Base-by-base conservation (phyloP, 2,888 invertebrate species). In the Megamerina dolium region DNA sequence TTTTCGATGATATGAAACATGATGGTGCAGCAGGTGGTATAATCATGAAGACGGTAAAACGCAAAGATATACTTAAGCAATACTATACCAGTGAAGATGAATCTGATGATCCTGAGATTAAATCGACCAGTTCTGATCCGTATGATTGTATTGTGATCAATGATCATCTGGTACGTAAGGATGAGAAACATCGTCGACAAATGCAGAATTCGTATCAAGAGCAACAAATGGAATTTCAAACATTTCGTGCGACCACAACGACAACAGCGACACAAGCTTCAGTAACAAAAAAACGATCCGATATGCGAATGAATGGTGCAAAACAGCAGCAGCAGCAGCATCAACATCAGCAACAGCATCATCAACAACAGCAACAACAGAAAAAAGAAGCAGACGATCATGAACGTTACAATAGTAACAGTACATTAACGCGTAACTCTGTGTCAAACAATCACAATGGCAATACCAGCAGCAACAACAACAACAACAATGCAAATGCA, bases 71-170 rank as follows among this genome's bases (percentile, higher is more conserved):
- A 54, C 69, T 84, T 20, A 83, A 83, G 59, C 82, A 81, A 66
- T 84, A 84, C 63, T 79, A 80, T 48, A 75, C 73, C 37, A 75
- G 76, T 58, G 76, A 75, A 50, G 79, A 80, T 49, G 82, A 82
- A 60, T 80, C 82, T 8, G 82, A 80, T 37, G 68, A 66, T 50
- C 53, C 56, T 9, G 68, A 68, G 37, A 51, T 68, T 8, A 68
- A 66, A 64, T 83, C 83, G 37, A 82, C 82, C 36, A 83, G 82
- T 60, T 83, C 83, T 36, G 83, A 84, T 73, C 83, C 82, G 20
- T 83, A 84, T 56, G 84, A 84, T 62, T 88, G 88, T 63, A 88
- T 89, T 54, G 84, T 90, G 39, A 86, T 89, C 19, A 86, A 88
- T 55, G 88, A 89, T 70, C 86, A 85, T 57, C 57, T 72, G 33